Percentiles rank a stretch among this genome's conserved stretches.
Conservation (phyloP, 2,113 vertebrate species). For the Corynorhinus townsendii region DNA sequence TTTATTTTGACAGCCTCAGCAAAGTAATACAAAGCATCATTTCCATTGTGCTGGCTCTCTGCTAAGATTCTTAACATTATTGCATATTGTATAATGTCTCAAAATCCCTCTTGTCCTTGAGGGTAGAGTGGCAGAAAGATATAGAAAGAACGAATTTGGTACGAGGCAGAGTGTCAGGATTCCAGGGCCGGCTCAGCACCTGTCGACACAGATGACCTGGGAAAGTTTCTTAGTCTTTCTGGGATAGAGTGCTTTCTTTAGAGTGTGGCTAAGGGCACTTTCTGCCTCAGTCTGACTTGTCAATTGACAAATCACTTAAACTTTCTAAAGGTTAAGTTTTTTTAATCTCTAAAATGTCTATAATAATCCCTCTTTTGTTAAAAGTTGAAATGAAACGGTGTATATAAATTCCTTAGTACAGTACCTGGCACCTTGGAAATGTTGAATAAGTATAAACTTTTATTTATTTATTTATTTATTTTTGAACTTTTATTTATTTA, state of each 20-base stretch:
- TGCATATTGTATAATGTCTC: not conserved
- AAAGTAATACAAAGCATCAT: not conserved
- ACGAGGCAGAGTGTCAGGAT: not conserved
- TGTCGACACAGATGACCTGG: not conserved
- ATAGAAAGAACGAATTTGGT: not conserved
- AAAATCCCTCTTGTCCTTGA: not conserved
- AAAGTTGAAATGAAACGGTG: not conserved
- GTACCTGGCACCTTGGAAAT: not conserved
- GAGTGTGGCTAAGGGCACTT: too few species aligned
- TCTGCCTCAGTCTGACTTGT: not conserved
- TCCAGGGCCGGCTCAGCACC: not conserved
- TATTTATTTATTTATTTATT: not conserved
- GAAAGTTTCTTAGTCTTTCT: not conserved
- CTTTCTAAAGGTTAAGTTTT: not conserved
- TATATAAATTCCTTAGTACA: not conserved
- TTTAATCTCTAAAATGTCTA: not conserved
- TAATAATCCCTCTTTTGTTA: not conserved
- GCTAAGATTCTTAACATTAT: not conserved
- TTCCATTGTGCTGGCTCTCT: not conserved
- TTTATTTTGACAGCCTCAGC: not conserved
- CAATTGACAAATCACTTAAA: not conserved
- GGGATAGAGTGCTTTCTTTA: not conserved
- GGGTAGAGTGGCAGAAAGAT: not conserved
- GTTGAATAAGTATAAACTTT: not conserved
- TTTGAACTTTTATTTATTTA: not conserved